phyloP scores from a whole-genome alignment of 2,888 invertebrate species.

The Acanthosepion esculentum region DNA sequence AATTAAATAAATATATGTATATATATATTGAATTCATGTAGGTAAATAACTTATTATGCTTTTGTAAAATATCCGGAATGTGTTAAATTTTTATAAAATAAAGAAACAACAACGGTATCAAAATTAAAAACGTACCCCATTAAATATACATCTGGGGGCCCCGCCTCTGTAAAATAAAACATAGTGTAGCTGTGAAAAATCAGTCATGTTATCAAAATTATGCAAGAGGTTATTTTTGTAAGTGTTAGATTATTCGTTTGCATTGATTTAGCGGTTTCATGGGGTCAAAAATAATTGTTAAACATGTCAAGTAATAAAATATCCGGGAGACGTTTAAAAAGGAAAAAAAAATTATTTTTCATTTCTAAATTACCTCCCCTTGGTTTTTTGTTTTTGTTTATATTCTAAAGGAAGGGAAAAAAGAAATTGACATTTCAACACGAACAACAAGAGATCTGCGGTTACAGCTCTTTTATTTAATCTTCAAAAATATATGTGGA shows the following conservation, averaged over 20 bases:
- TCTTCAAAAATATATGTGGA: neutral
- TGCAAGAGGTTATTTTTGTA: neutral
- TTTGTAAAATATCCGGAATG: neutral
- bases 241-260: neutral
- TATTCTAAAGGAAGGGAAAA: slow-evolving; percentile 6
- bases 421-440: slow-evolving; percentile 33
- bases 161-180: neutral
- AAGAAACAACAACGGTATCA: slow-evolving; percentile 15
- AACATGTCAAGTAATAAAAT: neutral
- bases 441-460: neutral
- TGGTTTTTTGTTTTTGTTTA: slow-evolving; percentile 46
- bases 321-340: neutral
- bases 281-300: neutral
- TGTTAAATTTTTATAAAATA: slow-evolving; percentile 22
- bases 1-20: neutral
- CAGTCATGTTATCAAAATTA: neutral
- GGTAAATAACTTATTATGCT: neutral
- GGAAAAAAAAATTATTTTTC: neutral
- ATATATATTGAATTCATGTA: neutral
- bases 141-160: slow-evolving; percentile 1
- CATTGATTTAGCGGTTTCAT: neutral
- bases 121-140: slow-evolving; percentile 9
- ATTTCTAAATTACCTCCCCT: slow-evolving; percentile 42
- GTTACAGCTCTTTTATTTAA: neutral
- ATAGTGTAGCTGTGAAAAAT: neutral